These are phyloP conservation scores for Kryptolebias ocellatus DNA, from an alignment of 2,797 vertebrate species.

Conservation along the genomic window DNA sequence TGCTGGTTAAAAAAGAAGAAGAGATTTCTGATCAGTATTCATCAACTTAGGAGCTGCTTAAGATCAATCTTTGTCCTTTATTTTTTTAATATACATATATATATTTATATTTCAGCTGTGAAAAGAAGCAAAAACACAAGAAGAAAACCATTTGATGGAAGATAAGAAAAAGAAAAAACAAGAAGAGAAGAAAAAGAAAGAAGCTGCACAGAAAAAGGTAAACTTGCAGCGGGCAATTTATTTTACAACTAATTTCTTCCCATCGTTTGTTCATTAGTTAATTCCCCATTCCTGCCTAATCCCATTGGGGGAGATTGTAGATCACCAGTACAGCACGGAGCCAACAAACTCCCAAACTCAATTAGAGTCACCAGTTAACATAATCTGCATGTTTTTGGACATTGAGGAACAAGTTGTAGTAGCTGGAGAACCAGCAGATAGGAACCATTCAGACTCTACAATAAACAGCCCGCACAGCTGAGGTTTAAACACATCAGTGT, in stretches of 20 bases:
- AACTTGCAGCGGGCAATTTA: background rate
- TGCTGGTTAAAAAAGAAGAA: background rate
- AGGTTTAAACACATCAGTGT: too few relatives aligned
- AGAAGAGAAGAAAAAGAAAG: constrained; percentile 99
- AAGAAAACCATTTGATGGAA: constrained; percentile 99
- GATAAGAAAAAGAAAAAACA: constrained; percentile 99
- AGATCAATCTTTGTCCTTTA: constrained; percentile 12
- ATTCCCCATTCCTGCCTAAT: background rate
- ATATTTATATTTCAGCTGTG: constrained; percentile 73
- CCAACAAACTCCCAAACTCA: background rate
- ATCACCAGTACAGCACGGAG: background rate
- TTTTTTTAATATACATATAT: background rate
- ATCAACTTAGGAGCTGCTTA: constrained; percentile 12
- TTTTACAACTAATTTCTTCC: background rate
- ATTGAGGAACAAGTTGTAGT: too few relatives aligned
- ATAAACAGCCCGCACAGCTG: too few relatives aligned
- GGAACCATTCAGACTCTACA: too few relatives aligned
- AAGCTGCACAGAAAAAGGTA: constrained; percentile 96
- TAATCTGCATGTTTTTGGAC: too few relatives aligned
- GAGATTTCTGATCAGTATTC: too few relatives aligned
- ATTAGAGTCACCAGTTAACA: too few relatives aligned
- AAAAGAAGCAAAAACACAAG: constrained; percentile 88
- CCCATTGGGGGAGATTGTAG: background rate
- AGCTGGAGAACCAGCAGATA: too few relatives aligned
- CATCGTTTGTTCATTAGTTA: background rate